Conservation (phyloP, 2,113 vertebrate genomes). For the Acanthisitta chloris region DNA sequence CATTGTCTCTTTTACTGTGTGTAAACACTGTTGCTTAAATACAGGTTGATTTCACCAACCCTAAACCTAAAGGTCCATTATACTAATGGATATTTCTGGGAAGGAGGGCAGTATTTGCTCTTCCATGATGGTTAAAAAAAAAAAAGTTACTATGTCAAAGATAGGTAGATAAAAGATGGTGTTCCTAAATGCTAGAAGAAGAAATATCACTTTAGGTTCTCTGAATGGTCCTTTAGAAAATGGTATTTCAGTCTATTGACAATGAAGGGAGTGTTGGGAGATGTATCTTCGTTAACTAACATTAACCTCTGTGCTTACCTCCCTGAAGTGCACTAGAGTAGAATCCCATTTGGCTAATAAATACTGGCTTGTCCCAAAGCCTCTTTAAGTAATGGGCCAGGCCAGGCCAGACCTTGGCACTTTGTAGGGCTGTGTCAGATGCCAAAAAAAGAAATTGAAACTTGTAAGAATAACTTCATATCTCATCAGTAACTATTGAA, state of each 20-base stretch:
- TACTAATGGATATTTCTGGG: background rate
- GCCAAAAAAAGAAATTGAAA: background rate
- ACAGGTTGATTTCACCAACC: background rate
- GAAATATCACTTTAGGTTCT: background rate
- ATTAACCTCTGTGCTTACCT: background rate
- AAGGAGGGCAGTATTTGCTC: background rate
- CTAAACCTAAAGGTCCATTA: background rate
- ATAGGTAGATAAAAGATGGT: background rate
- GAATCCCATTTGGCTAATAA: background rate
- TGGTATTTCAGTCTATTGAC: background rate
- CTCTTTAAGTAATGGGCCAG: background rate
- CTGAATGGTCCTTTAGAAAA: conserved; percentile 10
- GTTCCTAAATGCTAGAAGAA: background rate
- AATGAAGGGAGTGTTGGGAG: background rate
- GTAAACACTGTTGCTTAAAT: conserved; percentile 8
- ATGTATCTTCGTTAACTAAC: conserved; percentile 21
- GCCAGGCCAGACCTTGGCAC: background rate
- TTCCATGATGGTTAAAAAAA: background rate
- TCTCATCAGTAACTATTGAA: background rate
- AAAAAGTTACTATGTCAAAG: background rate
- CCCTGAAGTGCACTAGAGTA: background rate
- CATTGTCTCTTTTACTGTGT: background rate
- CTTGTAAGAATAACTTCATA: background rate
- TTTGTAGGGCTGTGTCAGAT: background rate
- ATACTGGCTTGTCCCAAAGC: background rate